Evolutionary conservation across 2,113 vertebrate species (phyloP), one percentile per base, ranked within the genome.

Genomic region (Tragelaphus scriptus): DNA sequence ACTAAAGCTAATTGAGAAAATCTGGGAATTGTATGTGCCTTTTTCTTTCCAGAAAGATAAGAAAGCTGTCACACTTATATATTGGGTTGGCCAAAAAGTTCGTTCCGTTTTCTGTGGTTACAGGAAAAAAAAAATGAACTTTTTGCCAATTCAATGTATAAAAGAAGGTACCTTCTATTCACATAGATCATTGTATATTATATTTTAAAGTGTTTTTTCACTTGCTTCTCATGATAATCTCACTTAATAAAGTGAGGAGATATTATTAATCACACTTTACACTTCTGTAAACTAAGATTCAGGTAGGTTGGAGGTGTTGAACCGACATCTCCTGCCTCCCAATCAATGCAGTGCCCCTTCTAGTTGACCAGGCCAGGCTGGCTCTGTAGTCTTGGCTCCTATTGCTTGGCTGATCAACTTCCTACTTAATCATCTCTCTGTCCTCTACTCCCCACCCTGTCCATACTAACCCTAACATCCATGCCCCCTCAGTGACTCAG

Each of bases 231-330:
- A 95, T 6, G 21, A 51, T 14, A 92, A 86, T 81, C 17, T 80
- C 63, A 77, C 53, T 85, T 87, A 56, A 77, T 77, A 51, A 32
- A n/a, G 30, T 44, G 86, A 32, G 55, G 0, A 80, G 30, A 58
- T 3, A 80, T 58, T 68, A 94, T 85, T 49, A 97, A 87, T 93
- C 26, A 17, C 9, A 93, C 23, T 55, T 80, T 56, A 36, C 17
- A 88, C 7, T n/a, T 92, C 47, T 51, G 13, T 89, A 94, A 94
- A 59, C 71, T 90, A 93, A 96, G n/a, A 95, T 84, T 92, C 40
- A 80, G 63, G 36, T 87, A 85, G 44, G 40, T 13, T 36, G 7
- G 63, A 30, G 8, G 12, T 10, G 26, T 28, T 80, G 61, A 92
- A 53, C 13, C 1, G 11, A n/a, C 19, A 89, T 58, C 32, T 21